Evolutionary conservation across 2,888 invertebrate species (phyloP).

Genomic region (Ichneumoninae sp.): DNA sequence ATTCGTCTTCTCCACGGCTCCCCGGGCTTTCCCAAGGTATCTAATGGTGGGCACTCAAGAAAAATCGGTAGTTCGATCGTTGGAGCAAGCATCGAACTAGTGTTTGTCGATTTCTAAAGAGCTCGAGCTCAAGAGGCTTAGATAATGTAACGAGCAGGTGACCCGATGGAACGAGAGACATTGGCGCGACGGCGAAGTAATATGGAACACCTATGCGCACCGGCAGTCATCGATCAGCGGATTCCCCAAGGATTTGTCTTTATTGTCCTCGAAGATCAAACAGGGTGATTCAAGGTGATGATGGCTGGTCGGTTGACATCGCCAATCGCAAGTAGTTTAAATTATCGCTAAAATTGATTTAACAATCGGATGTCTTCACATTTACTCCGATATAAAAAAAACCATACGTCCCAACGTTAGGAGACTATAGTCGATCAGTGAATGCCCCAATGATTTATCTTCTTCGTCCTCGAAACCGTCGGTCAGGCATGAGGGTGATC

Average conservation of each 20-base stretch:
- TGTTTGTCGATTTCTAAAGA: slow-evolving; percentile 8
- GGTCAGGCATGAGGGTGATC: too few species aligned
- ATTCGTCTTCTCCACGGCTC: neutral
- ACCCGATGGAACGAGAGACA: neutral
- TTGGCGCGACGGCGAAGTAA: neutral
- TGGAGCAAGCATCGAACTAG: neutral
- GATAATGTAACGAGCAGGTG: neutral
- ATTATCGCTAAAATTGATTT: too few species aligned
- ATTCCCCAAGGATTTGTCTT: neutral
- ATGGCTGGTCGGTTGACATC: too few species aligned
- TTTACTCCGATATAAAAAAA: neutral
- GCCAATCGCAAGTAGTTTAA: too few species aligned
- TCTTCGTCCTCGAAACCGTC: too few species aligned
- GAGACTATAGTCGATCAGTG: too few species aligned
- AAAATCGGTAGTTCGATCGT: neutral
- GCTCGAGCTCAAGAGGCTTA: slow-evolving; percentile 5
- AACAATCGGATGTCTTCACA: too few species aligned
- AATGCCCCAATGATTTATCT: too few species aligned
- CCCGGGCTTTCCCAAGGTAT: neutral
- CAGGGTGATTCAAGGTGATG: too few species aligned
- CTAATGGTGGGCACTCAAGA: neutral
- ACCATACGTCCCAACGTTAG: too few species aligned
- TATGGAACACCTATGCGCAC: neutral
- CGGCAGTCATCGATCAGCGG: neutral
- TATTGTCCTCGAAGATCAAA: too few species aligned